Evolutionary conservation across 2,113 vertebrate genomes (phyloP).

Genomic region (Taxidea taxus): DNA sequence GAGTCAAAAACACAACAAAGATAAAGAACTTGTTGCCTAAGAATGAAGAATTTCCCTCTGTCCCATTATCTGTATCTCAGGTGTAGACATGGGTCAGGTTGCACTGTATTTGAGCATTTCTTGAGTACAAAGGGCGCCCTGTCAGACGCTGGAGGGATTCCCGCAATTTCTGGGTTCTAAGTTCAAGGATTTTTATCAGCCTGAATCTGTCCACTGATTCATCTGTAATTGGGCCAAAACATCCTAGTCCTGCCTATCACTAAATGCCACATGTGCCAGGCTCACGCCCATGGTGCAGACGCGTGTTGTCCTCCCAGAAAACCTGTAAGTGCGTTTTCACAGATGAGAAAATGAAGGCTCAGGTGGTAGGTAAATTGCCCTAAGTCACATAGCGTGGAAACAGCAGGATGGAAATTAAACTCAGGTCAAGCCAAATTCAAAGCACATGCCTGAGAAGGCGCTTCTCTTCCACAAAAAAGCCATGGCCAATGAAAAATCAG

Average conservation of each 20-base stretch:
- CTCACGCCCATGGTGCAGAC: accelerated
- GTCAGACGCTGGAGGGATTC: neutral
- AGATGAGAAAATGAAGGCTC: neutral
- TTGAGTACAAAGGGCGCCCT: neutral
- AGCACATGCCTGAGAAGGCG: neutral
- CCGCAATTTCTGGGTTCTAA: neutral
- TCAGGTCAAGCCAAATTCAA: neutral
- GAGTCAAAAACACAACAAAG: neutral
- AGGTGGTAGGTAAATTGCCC: neutral
- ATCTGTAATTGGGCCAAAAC: neutral
- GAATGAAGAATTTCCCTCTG: neutral
- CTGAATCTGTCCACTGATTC: neutral
- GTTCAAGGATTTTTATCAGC: neutral
- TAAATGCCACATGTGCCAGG: neutral
- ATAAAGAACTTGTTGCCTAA: neutral
- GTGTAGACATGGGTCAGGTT: neutral
- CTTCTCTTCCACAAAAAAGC: neutral
- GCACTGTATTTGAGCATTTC: neutral
- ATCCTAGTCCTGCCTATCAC: neutral
- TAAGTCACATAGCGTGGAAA: neutral
- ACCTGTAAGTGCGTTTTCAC: neutral
- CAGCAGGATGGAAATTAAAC: neutral
- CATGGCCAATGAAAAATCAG: neutral
- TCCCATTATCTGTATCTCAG: neutral
- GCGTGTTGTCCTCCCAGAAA: neutral